phyloP scores from a whole-genome alignment of 2,797 vertebrate species.

The Fratercula arctica region DNA sequence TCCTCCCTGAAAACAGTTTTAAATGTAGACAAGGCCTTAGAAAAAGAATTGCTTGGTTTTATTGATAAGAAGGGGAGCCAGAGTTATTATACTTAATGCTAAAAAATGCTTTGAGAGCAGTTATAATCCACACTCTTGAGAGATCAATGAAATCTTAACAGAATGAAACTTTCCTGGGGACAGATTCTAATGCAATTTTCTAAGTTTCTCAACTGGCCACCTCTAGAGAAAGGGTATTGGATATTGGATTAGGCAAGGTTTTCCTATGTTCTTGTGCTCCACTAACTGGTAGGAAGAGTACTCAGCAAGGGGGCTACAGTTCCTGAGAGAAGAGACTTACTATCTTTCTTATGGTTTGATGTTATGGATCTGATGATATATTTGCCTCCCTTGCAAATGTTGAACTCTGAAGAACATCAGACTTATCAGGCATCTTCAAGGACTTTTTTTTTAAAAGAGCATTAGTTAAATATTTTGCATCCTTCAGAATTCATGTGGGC shows the following conservation, averaged over 20 bases:
- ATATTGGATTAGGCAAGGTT: not conserved
- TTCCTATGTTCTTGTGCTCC: not conserved
- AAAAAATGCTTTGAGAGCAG: not conserved
- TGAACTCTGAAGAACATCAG: not conserved
- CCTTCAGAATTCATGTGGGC: not conserved
- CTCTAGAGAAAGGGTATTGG: not conserved
- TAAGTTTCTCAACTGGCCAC: not conserved
- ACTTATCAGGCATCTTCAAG: not conserved
- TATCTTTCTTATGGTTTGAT: not conserved
- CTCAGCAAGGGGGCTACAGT: not conserved
- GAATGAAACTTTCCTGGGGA: not conserved
- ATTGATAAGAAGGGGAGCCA: not conserved
- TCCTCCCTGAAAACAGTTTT: not conserved
- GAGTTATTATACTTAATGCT: not conserved
- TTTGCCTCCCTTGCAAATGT: not conserved
- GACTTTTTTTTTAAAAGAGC: accelerated
- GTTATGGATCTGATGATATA: not conserved
- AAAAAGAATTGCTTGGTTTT: not conserved
- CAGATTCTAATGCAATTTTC: not conserved
- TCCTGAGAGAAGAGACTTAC: not conserved
- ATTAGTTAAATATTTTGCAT: not conserved
- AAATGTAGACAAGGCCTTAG: not conserved
- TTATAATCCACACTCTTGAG: not conserved
- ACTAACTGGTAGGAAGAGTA: not conserved
- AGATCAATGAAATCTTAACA: not conserved